phyloP scores from a whole-genome alignment of 2,797 vertebrate genomes.

The Pelobates cultripes region DNA sequence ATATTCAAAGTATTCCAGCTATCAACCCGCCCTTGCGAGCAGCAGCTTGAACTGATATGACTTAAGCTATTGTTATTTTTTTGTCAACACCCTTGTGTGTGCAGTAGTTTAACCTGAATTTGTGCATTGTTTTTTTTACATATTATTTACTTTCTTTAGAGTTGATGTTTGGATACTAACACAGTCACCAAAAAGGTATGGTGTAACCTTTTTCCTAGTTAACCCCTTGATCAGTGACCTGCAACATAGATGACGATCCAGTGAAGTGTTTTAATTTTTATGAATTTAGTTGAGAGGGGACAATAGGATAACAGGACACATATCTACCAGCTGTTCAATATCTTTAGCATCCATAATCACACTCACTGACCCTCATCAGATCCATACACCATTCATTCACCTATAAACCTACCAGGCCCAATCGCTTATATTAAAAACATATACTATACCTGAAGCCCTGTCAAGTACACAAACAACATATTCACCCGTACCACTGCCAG shows the following conservation, averaged over 20 bases:
- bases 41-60: conserved; percentile 39
- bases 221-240: not conserved
- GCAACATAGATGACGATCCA: too few relatives aligned
- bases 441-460: too few relatives aligned
- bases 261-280: too few relatives aligned
- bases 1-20: conserved; percentile 27
- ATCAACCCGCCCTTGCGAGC: conserved; percentile 23
- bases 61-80: conserved; percentile 40
- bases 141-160: conserved; percentile 10
- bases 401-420: too few relatives aligned
- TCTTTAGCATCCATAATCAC: too few relatives aligned
- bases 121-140: conserved; percentile 38
- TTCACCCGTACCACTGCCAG: too few relatives aligned
- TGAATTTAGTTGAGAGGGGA: not conserved
- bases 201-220: not conserved
- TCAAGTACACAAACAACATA: too few relatives aligned
- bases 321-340: too few relatives aligned
- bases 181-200: not conserved
- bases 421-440: too few relatives aligned
- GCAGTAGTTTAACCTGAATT: conserved; percentile 48
- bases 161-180: conserved; percentile 37
- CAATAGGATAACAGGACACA: too few relatives aligned
- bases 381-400: too few relatives aligned
- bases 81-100: conserved; percentile 46
- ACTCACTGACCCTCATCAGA: too few relatives aligned